These are phyloP conservation scores for Cyclophora albipunctata DNA, from an alignment of 2,888 invertebrate genomes.

Conservation along the genomic window DNA sequence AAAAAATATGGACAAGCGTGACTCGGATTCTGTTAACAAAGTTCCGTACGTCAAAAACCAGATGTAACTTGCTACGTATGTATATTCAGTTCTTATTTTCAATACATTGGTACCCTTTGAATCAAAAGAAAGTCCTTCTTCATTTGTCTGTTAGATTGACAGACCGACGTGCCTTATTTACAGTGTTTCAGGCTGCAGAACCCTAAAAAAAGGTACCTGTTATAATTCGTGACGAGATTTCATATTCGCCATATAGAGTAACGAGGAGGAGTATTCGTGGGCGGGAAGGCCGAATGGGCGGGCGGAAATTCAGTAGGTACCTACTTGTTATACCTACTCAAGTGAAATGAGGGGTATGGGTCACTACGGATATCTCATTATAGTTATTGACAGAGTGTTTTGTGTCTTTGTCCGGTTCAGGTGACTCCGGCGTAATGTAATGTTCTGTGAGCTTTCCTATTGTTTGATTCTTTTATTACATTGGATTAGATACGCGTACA, in stretches of 20 bases:
- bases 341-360: slow-evolving; percentile 6
- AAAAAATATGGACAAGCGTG: no score
- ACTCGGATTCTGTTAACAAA: no score
- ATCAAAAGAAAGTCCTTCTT: no score
- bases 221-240: slow-evolving; percentile 5
- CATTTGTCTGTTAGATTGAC: no score
- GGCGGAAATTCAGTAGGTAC: slow-evolving; percentile 14
- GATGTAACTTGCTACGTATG: no score
- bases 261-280: slow-evolving; percentile 19
- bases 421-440: background rate
- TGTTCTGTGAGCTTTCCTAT: slow-evolving; percentile 1
- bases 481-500: no score
- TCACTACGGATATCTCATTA: slow-evolving; percentile 16
- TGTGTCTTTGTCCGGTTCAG: slow-evolving; percentile 4
- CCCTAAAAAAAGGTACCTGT: slow-evolving; percentile 8
- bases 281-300: slow-evolving; percentile 17
- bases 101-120: no score
- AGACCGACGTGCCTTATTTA: no score
- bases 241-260: slow-evolving; percentile 14
- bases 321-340: slow-evolving; percentile 13
- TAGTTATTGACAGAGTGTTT: slow-evolving; percentile 15
- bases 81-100: no score
- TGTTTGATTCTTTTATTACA: no score
- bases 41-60: no score
- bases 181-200: background rate